Percentiles rank a stretch among this genome's conserved stretches.
Evolutionary conservation across 1,140 invertebrate species (phyloP).

Genomic region (Lepidurus arcticus): DNA sequence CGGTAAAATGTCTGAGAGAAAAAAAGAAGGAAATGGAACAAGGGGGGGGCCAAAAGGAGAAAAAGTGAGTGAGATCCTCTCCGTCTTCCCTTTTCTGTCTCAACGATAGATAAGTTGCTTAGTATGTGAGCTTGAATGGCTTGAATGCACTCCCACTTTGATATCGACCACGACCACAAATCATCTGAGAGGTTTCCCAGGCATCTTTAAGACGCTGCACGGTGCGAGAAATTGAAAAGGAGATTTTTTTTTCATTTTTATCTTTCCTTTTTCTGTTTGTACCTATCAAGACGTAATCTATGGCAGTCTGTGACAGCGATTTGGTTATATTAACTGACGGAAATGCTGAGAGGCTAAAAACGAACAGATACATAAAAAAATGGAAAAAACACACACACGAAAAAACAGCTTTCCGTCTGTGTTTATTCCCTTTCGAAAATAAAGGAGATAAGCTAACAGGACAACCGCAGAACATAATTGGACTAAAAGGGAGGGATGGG

Average conservation of each 20-base stretch:
- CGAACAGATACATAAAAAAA: not conserved
- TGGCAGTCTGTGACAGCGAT: no score
- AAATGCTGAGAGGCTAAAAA: not conserved
- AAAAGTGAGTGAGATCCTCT: no score
- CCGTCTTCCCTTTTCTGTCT: no score
- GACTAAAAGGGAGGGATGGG: not conserved
- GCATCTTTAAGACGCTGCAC: not conserved
- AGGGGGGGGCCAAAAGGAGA: no score
- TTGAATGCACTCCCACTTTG: not conserved
- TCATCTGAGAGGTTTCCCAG: not conserved
- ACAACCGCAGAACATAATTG: conserved; percentile 14
- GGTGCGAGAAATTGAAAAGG: not conserved
- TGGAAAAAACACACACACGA: not conserved
- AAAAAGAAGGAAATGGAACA: no score
- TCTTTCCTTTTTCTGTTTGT: no score
- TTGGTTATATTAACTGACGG: no score
- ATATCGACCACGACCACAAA: not conserved
- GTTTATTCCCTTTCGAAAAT: conserved; percentile 20
- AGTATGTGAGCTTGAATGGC: not conserved
- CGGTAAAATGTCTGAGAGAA: not conserved
- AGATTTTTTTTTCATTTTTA: not conserved
- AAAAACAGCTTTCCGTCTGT: not conserved
- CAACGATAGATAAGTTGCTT: conserved; percentile 5
- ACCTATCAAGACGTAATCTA: no score
- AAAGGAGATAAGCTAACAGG: conserved; percentile 21